These are phyloP conservation scores for Cordilura impudica DNA, from an alignment of 2,888 invertebrate genomes.

Conservation along the genomic window DNA sequence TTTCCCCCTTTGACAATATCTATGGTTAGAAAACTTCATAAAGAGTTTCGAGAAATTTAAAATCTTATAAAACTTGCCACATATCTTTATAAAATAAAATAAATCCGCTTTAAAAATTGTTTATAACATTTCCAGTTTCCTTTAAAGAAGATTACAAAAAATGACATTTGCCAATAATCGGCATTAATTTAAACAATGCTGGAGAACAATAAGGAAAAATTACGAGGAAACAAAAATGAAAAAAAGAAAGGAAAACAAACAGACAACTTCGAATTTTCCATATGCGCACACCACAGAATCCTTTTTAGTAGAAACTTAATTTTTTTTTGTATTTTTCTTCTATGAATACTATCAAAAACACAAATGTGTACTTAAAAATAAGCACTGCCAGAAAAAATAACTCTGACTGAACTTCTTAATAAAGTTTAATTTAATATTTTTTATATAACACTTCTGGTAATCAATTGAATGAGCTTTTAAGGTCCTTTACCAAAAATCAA, in stretches of 20 bases:
- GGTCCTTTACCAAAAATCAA: too few relatives aligned
- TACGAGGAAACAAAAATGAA: not conserved
- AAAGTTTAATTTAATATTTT: too few relatives aligned
- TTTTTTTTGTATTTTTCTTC: not conserved
- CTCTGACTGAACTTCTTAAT: too few relatives aligned
- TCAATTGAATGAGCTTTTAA: too few relatives aligned
- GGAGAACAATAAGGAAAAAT: not conserved
- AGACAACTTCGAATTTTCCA: not conserved
- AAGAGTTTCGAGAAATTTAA: too few relatives aligned
- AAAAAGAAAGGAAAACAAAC: not conserved
- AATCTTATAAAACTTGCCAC: too few relatives aligned
- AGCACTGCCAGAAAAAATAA: not conserved
- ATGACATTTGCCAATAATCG: not conserved
- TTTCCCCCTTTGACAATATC: too few relatives aligned
- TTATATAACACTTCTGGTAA: too few relatives aligned
- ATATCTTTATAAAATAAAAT: too few relatives aligned
- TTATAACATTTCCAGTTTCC: not conserved
- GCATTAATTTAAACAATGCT: not conserved
- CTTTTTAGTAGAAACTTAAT: not conserved
- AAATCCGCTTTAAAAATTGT: not conserved
- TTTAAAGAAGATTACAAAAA: not conserved
- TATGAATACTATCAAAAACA: not conserved
- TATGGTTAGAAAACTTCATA: too few relatives aligned
- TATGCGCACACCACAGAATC: not conserved
- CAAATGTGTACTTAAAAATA: not conserved